phyloP scores from a whole-genome alignment of 2,888 invertebrate genomes.

The Orthosia gracilis region DNA sequence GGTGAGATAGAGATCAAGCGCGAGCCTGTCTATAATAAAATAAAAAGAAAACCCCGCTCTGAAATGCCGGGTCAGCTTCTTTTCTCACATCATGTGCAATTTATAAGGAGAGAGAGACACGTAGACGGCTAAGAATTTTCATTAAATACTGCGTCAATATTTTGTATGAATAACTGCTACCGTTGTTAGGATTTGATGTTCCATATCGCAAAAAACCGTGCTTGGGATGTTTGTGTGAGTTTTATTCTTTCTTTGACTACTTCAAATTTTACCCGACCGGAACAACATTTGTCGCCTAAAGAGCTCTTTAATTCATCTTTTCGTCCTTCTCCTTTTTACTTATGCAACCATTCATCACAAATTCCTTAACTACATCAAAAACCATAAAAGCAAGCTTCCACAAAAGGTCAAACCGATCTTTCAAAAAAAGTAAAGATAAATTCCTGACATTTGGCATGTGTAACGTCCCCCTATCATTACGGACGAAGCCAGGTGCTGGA shows the following conservation, averaged over 20 bases:
- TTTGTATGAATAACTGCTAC: not conserved
- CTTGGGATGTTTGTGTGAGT: too few species aligned
- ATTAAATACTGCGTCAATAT: not conserved
- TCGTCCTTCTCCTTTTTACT: not conserved
- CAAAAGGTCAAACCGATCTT: slow-evolving; percentile 42
- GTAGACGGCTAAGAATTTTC: not conserved
- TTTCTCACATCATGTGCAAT: not conserved
- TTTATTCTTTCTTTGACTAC: too few species aligned
- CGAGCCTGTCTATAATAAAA: too few species aligned
- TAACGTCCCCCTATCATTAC: slow-evolving; percentile 78
- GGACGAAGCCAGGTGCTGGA: slow-evolving; percentile 81
- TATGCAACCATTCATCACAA: not conserved
- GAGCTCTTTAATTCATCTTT: not conserved
- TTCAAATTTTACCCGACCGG: too few species aligned
- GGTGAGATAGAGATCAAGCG: too few species aligned
- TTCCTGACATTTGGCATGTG: slow-evolving; percentile 72
- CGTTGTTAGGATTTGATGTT: not conserved
- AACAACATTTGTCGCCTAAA: too few species aligned
- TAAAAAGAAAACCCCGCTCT: not conserved
- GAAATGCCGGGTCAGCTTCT: not conserved
- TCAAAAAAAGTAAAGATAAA: slow-evolving; percentile 36
- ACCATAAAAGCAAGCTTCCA: slow-evolving; percentile 9
- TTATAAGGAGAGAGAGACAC: not conserved
- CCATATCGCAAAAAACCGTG: not conserved
- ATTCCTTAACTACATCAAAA: slow-evolving; percentile 7